Percentiles rank a stretch among this genome's conserved stretches.
phyloP scores from a whole-genome alignment of 2,888 invertebrate species.

The Tridacna crocea region DNA sequence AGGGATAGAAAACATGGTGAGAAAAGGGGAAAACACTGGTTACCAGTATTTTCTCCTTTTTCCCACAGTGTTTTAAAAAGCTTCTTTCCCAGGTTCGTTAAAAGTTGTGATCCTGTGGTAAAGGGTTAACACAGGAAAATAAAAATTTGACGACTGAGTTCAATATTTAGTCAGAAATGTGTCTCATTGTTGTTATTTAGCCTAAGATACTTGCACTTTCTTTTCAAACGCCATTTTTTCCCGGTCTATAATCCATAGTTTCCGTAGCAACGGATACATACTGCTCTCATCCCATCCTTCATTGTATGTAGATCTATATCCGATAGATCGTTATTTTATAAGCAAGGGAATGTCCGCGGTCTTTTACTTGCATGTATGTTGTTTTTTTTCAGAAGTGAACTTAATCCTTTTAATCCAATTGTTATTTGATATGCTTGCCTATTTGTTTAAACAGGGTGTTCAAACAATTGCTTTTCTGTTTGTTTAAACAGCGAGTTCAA shows the following conservation, averaged over 20 bases:
- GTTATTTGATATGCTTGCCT: too few species aligned
- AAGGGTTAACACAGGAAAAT: too few species aligned
- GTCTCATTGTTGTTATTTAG: too few species aligned
- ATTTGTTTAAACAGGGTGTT: too few species aligned
- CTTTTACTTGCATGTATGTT: conserved; percentile 8
- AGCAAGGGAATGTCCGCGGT: conserved; percentile 23
- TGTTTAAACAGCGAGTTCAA: too few species aligned
- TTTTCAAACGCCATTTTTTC: too few species aligned
- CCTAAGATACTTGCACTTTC: too few species aligned
- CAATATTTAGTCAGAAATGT: too few species aligned
- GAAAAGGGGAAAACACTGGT: background rate
- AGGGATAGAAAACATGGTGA: background rate
- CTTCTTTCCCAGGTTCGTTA: too few species aligned
- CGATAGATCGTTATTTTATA: background rate
- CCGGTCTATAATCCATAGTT: background rate
- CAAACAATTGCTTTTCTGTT: too few species aligned
- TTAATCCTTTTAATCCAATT: background rate
- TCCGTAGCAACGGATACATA: background rate
- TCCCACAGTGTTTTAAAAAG: background rate
- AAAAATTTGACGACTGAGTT: too few species aligned
- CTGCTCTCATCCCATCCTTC: background rate
- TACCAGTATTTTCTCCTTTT: background rate
- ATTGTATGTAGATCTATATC: conserved; percentile 12
- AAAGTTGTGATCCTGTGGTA: too few species aligned
- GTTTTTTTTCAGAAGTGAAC: background rate